These are phyloP conservation scores for Kobus ellipsiprymnus DNA, from an alignment of 2,113 vertebrate genomes.

Conservation along the genomic window DNA sequence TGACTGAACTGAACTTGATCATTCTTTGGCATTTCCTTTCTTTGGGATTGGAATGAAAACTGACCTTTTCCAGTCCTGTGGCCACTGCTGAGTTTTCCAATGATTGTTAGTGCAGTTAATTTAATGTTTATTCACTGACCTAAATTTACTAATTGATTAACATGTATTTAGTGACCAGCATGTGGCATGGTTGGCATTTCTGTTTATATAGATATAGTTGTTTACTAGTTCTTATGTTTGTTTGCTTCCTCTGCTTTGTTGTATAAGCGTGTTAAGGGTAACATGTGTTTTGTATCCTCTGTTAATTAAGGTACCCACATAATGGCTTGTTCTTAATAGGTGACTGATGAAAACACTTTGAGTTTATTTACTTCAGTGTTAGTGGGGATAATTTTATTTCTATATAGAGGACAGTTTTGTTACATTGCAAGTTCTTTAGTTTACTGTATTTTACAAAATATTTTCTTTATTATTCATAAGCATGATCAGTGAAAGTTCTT, in stretches of 20 bases:
- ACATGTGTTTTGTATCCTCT: background rate
- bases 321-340: background rate
- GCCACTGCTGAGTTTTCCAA: background rate
- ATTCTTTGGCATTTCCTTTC: background rate
- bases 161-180: background rate
- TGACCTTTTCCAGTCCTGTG: background rate
- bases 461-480: background rate
- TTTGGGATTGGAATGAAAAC: background rate
- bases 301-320: background rate
- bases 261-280: background rate
- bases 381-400: background rate
- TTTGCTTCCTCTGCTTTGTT: background rate
- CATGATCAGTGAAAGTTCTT: background rate
- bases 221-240: background rate
- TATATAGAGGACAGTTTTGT: background rate
- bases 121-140: background rate
- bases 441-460: background rate
- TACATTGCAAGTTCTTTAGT: background rate
- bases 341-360: background rate
- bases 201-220: background rate
- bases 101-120: background rate
- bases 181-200: background rate
- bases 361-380: background rate
- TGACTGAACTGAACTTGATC: too few species aligned
- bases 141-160: background rate